Percentiles rank a stretch among this genome's conserved stretches.
Conservation (phyloP, 2,113 vertebrate species). For the Mus pahari region DNA sequence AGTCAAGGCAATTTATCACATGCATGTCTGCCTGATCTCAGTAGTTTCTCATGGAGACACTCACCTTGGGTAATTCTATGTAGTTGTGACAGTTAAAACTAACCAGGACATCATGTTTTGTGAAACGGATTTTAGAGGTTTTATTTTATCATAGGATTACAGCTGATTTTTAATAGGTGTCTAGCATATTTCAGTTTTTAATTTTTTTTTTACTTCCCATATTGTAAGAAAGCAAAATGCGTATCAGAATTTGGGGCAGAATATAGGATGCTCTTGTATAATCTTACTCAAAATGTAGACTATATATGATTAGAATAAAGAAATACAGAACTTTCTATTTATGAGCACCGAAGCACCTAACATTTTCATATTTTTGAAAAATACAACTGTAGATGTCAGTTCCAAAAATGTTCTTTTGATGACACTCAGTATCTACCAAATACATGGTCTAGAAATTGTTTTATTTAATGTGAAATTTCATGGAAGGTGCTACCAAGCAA, state of each 20-base stretch:
- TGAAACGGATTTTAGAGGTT: not conserved
- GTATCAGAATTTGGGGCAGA: slow-evolving; percentile 15
- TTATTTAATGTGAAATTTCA: slow-evolving; percentile 69
- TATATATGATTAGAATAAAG: not conserved
- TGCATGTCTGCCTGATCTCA: not conserved
- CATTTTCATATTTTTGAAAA: not conserved
- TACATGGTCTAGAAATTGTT: slow-evolving; percentile 40
- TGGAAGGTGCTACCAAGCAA: slow-evolving; percentile 44
- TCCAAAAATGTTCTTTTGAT: slow-evolving; percentile 1
- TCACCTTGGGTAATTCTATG: not conserved
- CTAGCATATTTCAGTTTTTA: slow-evolving; percentile 19
- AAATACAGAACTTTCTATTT: slow-evolving; percentile 34
- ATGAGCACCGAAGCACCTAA: not conserved
- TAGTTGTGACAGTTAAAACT: not conserved
- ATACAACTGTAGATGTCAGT: not conserved
- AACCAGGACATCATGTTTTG: not conserved
- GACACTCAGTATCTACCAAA: slow-evolving; percentile 9
- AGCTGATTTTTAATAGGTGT: not conserved
- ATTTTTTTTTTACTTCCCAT: not conserved
- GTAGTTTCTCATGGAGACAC: no score
- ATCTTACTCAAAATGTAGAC: not conserved
- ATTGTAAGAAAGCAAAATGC: slow-evolving; percentile 1
- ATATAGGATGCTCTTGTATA: not conserved
- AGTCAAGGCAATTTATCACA: not conserved
- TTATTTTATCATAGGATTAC: not conserved